These are phyloP conservation scores for Theonella swinhoei DNA, from an alignment of 37 sponge, comb jelly and placozoan species.

Conservation along the genomic window DNA sequence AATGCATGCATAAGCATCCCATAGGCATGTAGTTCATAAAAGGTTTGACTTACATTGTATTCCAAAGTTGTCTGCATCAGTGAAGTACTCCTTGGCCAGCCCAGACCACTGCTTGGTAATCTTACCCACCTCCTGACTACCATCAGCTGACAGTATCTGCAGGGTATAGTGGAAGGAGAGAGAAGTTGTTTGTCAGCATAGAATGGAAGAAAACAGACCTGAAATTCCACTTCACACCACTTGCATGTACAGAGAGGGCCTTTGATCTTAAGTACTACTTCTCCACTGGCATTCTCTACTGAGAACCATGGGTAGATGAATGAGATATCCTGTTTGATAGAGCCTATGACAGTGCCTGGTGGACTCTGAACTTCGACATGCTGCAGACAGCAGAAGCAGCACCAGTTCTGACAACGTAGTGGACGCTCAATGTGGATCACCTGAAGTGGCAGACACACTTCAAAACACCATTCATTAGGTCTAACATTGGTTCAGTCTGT, in stretches of 20 bases:
- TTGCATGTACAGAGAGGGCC: conserved; percentile 78
- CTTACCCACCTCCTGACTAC: conserved; percentile 74
- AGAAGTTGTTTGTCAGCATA: no score
- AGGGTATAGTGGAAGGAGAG: no score
- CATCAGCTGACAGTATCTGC: conserved; percentile 69
- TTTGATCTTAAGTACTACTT: conserved; percentile 80
- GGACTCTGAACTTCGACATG: conserved; percentile 91
- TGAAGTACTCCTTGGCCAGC: conserved; percentile 88
- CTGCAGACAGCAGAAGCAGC: conserved; percentile 93
- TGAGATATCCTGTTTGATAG: conserved; percentile 72
- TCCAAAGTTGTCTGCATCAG: conserved; percentile 99
- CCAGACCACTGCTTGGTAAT: conserved; percentile 96
- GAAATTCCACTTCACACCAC: conserved; percentile 86
- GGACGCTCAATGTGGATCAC: conserved; percentile 90
- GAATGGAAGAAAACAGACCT: conserved; percentile 43
- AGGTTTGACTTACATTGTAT: conserved; percentile 64
- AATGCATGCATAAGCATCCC: neutral
- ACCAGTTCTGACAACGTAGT: conserved; percentile 64
- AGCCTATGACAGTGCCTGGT: conserved; percentile 87
- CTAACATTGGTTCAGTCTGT: neutral
- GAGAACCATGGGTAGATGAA: conserved; percentile 79
- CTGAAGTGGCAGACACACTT: conserved; percentile 2
- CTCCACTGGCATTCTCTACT: conserved; percentile 59
- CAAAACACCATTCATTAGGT: neutral
- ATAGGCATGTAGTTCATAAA: neutral